Evolutionary conservation across 2,113 vertebrate species (phyloP), one percentile per base, ranked within the genome.

Genomic region (Chunga burmeisteri): DNA sequence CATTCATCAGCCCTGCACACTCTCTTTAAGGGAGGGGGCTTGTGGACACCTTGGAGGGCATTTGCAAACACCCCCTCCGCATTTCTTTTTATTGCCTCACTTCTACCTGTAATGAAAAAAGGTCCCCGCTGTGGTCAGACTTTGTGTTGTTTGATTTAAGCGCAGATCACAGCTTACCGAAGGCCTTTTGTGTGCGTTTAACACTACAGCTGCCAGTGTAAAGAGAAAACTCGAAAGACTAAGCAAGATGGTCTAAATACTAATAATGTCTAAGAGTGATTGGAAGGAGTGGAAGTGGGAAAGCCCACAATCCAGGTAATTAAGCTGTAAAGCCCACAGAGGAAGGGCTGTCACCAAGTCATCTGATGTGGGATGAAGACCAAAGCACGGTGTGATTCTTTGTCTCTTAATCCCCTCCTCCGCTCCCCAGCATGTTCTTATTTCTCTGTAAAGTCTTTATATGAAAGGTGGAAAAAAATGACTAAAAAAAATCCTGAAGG

Each of bases 291-390:
- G 63, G 94, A 93, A 95, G 96, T 67, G 71, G 82, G 86, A 74
- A 95, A 94, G 38, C 93, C 93, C 77, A 47, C 91, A 93, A 75
- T 95, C 89, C 94, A 95, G 90, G 91, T 97, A 97, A 98, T 98
- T 97, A 97, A 97, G 96, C 93, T 93, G 94, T 95, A 97, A 97
- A 94, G 90, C 96, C 94, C 96, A 93, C 77, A 59, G 88, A 93
- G 94, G 94, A 97, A 90, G 67, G 85, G 63, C 86, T 98, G 96
- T 97, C 96, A 97, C 92, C 84, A 66, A 96, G 90, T 87, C 96
- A 97, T 97, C 95, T 95, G 86, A 95, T 95, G 85, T 87, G 88
- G 92, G 84, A 92, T 94, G 96, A 95, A 97, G 88, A 93, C 94
- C 94, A 95, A 96, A 93, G 92, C 86, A 67, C 12, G 8, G 84